Percentiles rank a stretch among this genome's conserved stretches.
Evolutionary conservation across 2,888 invertebrate genomes (phyloP).

Genomic region (Melieria crassipennis): DNA sequence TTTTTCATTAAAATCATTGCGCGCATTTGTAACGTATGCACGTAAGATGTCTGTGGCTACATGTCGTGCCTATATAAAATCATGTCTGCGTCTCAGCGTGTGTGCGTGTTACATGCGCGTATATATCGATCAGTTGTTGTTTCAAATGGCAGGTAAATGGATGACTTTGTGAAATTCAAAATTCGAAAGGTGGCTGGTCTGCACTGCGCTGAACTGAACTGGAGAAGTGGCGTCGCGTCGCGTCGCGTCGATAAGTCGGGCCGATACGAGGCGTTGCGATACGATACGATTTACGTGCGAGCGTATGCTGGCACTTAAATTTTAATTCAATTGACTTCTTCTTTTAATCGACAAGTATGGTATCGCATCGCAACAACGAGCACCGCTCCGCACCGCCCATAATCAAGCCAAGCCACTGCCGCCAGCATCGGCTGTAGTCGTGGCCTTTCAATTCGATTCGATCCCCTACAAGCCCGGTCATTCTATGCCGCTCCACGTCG

Average conservation of each 20-base stretch:
- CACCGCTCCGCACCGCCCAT: neutral
- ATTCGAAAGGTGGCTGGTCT: neutral
- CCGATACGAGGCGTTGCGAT: too few relatives aligned
- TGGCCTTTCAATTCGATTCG: neutral
- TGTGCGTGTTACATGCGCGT: neutral
- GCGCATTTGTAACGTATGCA: neutral
- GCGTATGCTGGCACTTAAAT: conserved; percentile 1
- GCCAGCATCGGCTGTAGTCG: neutral
- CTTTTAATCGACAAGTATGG: conserved; percentile 3
- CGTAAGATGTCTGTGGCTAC: neutral
- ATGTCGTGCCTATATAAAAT: neutral
- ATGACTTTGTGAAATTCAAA: conserved; percentile 13
- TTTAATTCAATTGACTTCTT: conserved; percentile 17
- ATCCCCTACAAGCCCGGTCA: neutral
- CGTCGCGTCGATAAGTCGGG: too few relatives aligned
- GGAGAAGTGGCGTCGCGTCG: too few relatives aligned
- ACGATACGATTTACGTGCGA: conserved; percentile 5
- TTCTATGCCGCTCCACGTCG: too few relatives aligned
- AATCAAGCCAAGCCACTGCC: neutral
- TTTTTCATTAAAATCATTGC: too few relatives aligned
- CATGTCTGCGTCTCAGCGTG: neutral
- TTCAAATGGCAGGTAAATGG: neutral
- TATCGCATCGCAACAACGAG: neutral
- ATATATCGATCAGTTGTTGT: conserved; percentile 2
- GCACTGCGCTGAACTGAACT: too few relatives aligned